These are phyloP conservation scores for Xanthorhoe designata DNA, from an alignment of 2,888 invertebrate species.

Conservation along the genomic window DNA sequence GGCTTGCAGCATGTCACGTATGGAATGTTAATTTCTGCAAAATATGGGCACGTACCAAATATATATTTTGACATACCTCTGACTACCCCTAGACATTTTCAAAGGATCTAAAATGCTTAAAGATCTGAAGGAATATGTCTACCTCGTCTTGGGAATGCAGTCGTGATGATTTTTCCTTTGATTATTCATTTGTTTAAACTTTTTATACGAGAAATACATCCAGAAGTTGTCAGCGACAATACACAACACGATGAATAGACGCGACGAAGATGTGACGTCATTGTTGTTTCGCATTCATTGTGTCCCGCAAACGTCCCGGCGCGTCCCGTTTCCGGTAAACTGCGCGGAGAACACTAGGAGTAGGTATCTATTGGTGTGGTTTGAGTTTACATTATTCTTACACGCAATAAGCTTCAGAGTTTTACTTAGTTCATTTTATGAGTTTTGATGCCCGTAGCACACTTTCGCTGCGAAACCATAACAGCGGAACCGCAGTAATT, in stretches of 20 bases:
- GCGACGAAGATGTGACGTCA: constrained; percentile 54
- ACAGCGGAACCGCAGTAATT: too few relatives aligned
- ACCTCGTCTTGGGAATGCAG: too few relatives aligned
- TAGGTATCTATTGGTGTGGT: constrained; percentile 1
- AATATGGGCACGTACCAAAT: too few relatives aligned
- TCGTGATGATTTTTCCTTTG: too few relatives aligned
- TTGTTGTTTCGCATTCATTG: constrained; percentile 60
- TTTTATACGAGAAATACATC: background rate
- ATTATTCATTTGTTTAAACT: background rate
- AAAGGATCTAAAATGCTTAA: too few relatives aligned
- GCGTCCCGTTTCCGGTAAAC: constrained; percentile 43
- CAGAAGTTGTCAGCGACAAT: constrained; percentile 34
- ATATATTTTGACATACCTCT: too few relatives aligned
- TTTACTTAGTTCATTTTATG: background rate
- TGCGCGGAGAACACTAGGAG: background rate
- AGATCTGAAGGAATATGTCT: background rate
- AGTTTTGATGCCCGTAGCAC: too few relatives aligned
- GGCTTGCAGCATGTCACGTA: too few relatives aligned
- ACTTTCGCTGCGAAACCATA: too few relatives aligned
- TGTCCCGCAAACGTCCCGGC: constrained; percentile 62
- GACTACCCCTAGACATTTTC: too few relatives aligned
- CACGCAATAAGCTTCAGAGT: background rate
- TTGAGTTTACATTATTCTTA: background rate
- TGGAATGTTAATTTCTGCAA: too few relatives aligned
- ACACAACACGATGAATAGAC: constrained; percentile 43